Evolutionary conservation across 1,140 invertebrate genomes (phyloP).

Genomic region (Parapsyche elsis): DNA sequence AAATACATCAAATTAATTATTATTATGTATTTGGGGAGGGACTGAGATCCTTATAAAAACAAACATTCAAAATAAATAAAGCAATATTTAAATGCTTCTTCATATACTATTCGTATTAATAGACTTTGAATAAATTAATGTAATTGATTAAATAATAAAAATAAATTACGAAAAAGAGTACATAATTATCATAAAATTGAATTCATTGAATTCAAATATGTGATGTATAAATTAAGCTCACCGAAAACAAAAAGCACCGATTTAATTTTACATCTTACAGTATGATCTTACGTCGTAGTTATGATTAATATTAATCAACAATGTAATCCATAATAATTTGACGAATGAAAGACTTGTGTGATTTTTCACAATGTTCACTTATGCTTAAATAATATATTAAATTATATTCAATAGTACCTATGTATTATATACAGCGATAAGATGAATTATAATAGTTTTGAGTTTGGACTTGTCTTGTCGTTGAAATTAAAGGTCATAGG

Average conservation of each 20-base stretch:
- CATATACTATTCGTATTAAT: too few relatives aligned
- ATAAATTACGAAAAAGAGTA: too few relatives aligned
- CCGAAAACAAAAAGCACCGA: slow-evolving; percentile 15
- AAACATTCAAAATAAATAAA: too few relatives aligned
- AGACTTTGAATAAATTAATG: too few relatives aligned
- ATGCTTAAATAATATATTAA: slow-evolving; percentile 1
- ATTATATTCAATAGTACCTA: background rate
- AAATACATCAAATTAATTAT: too few relatives aligned
- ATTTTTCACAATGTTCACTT: slow-evolving; percentile 51
- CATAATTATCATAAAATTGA: background rate
- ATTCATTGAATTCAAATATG: slow-evolving; percentile 5
- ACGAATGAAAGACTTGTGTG: slow-evolving; percentile 55
- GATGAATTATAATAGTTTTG: too few relatives aligned
- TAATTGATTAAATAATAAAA: too few relatives aligned
- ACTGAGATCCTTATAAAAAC: too few relatives aligned
- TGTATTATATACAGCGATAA: background rate
- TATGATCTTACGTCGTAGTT: background rate
- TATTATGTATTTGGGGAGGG: too few relatives aligned
- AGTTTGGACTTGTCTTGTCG: too few relatives aligned
- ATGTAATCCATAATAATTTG: slow-evolving; percentile 54
- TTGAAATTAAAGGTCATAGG: too few relatives aligned
- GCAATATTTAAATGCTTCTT: too few relatives aligned
- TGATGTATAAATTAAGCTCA: background rate
- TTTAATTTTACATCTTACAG: background rate
- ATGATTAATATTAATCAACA: slow-evolving; percentile 52